Base-by-base conservation (phyloP, 2,797 vertebrate species). In the Pogonophryne albipinna region DNA sequence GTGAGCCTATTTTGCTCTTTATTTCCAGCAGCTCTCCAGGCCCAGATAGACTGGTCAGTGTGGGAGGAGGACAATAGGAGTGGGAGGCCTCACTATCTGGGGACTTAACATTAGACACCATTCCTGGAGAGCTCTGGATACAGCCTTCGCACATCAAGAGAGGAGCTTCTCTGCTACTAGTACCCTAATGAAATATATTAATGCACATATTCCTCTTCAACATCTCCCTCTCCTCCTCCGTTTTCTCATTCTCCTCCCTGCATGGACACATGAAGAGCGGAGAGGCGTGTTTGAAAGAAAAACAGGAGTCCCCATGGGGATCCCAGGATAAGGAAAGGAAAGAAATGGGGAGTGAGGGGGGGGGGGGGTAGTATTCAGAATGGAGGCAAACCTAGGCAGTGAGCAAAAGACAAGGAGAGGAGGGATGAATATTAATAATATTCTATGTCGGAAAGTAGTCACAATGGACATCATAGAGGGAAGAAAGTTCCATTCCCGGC, bases 391-490 rank as follows among this genome's bases (percentile, higher is more conserved):
- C 78, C 84, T 81, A 94, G 90, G 87, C 85, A 86, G 90, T 74
- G 80, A 90, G 90, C 88, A 91, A 92, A 93, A 91, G 89, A 93
- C 93, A 92, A 94, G 95, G 94, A 91, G 86, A 87, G 82, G 77
- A 86, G 92, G 95, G 87, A 61, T 94, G 95, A 95, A 94, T 93
- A 91, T 95, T 80, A 82, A 96, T 96, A 95, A 70, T 78, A 67
- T 61, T 73, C 82, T 82, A 62, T 85, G 80, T 83, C 82, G 82
- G 74, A 89, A 92, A 92, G 86, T 81, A 89, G 85, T 89, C 78
- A 90, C 91, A 82, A 80, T 88, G 90, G 91, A 91, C 91, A 97
- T 96, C 94, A 97, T 94, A 96, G 91, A 91, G 85, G 77, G 60
- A 85, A 83, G 82, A 66, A 70, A 76, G 72, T 85, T 79, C 53